Base-by-base conservation (phyloP, 2,888 invertebrate genomes). In the Calameuta filiformis region DNA sequence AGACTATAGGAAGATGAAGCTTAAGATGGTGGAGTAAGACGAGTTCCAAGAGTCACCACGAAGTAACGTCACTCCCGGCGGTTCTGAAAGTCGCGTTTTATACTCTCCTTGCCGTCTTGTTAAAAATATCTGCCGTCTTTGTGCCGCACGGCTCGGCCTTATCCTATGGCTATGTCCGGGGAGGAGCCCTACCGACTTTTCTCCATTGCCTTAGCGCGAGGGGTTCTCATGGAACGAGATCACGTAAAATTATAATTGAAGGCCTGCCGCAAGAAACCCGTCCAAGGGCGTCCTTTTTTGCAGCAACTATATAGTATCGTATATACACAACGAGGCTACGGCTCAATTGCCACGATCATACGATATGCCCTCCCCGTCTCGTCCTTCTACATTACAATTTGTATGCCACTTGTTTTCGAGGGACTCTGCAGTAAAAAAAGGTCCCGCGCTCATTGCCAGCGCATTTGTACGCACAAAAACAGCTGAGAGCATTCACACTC, bases 111-210 rank as follows among this genome's bases (percentile, higher is more conserved):
- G 79, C 79, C 80, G 82, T 81, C 84, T 84, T 82, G 86, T 86
- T 87, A 85, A 87, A 87, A 87, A 87, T 86, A 84, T 73, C 40
- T 71, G 68, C 77, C 56, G 73, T 75, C 78, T 76, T 75, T 69
- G 69, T 73, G 73, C 71, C 68, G 33, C 77, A 35, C 75, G 69
- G 37, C 73, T 68, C 69, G 69, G 74, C 69, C 68, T 79, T 73
- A 77, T 79, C 40, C 73, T 23, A 23, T 31, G 73, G 77, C 76
- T 75, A 74, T 75, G 77, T 74, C 74, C 75, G 77, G 79, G 77
- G 76, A 75, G 75, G 78, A 78, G 78, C 68, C n/a, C 35, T 68
- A 75, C 75, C 73, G 34, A 75, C 56, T 73, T 30, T 37, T 76
- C 71, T 76, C 30, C 75, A 33, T 33, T 33, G 34, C 77, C 75